Evolutionary conservation across 2,797 vertebrate species (phyloP).

Genomic region (Syncerus caffer): DNA sequence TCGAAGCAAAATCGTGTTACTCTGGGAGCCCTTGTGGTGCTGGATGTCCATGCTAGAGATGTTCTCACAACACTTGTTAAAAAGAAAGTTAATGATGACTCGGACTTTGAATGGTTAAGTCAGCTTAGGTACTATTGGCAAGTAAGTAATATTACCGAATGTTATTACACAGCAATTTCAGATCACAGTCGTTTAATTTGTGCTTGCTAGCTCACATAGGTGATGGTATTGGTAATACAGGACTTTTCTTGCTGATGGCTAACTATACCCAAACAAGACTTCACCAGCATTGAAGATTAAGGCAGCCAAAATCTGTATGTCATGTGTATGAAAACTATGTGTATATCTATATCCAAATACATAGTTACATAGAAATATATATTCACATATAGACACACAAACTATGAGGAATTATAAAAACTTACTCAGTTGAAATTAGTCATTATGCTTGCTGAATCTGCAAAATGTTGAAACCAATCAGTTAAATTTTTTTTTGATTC

Average conservation of each 20-base stretch:
- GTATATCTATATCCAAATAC: neutral
- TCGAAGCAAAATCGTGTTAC: slow-evolving; percentile 92
- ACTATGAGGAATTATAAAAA: slow-evolving; percentile 54
- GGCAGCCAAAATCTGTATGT: slow-evolving; percentile 31
- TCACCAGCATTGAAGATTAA: slow-evolving; percentile 64
- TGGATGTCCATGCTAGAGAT: slow-evolving; percentile 91
- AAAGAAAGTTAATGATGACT: slow-evolving; percentile 88
- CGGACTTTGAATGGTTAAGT: slow-evolving; percentile 93
- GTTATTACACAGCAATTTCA: slow-evolving; percentile 64
- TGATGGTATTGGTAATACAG: neutral
- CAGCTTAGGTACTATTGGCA: slow-evolving; percentile 94
- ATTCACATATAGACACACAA: neutral
- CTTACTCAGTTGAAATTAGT: slow-evolving; percentile 35
- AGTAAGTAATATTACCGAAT: slow-evolving; percentile 80
- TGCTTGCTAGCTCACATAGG: slow-evolving; percentile 48
- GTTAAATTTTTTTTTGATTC: slow-evolving; percentile 29
- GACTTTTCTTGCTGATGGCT: slow-evolving; percentile 70
- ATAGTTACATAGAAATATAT: neutral
- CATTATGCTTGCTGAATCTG: slow-evolving; percentile 62
- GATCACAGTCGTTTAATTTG: slow-evolving; percentile 64
- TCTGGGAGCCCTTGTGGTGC: slow-evolving; percentile 90
- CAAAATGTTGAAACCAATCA: neutral
- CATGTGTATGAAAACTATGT: slow-evolving; percentile 4
- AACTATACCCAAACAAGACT: slow-evolving; percentile 38
- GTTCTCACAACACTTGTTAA: slow-evolving; percentile 88